Evolutionary conservation across 2,888 invertebrate species (phyloP).

Genomic region (Nomada fabriciana): DNA sequence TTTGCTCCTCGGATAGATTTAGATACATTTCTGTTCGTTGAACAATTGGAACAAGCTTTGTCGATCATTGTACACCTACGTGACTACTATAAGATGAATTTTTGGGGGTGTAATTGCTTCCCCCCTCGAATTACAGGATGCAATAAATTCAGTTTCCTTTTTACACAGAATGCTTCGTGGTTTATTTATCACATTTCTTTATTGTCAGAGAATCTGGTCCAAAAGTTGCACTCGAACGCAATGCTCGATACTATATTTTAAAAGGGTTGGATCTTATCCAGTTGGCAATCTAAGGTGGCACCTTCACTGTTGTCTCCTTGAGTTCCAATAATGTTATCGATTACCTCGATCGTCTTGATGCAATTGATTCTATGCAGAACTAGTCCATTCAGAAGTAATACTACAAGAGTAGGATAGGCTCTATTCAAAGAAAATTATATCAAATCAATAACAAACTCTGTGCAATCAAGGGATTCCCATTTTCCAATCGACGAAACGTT

Average conservation of each 20-base stretch:
- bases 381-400: neutral
- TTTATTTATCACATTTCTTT: neutral
- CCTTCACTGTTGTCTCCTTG: constrained; percentile 11
- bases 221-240: constrained; percentile 26
- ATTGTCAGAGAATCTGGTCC: neutral
- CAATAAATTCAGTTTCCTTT: neutral
- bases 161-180: too few relatives aligned
- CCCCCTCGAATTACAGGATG: too few relatives aligned
- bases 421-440: too few relatives aligned
- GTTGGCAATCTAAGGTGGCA: constrained; percentile 46
- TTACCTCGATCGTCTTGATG: neutral
- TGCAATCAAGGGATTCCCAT: too few relatives aligned
- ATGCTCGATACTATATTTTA: constrained; percentile 9
- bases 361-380: neutral
- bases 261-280: constrained; percentile 52
- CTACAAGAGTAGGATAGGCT: too few relatives aligned
- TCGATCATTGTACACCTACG: too few relatives aligned
- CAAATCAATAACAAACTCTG: too few relatives aligned
- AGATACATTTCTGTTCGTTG: constrained; percentile 14
- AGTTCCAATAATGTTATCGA: constrained; percentile 23
- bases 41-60: neutral
- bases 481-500: too few relatives aligned
- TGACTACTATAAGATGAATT: neutral
- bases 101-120: neutral
- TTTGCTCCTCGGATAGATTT: constrained; percentile 45